Evolutionary conservation across 2,888 invertebrate species (phyloP), one percentile per base, ranked within the genome.

Genomic region (Seira ritae): DNA sequence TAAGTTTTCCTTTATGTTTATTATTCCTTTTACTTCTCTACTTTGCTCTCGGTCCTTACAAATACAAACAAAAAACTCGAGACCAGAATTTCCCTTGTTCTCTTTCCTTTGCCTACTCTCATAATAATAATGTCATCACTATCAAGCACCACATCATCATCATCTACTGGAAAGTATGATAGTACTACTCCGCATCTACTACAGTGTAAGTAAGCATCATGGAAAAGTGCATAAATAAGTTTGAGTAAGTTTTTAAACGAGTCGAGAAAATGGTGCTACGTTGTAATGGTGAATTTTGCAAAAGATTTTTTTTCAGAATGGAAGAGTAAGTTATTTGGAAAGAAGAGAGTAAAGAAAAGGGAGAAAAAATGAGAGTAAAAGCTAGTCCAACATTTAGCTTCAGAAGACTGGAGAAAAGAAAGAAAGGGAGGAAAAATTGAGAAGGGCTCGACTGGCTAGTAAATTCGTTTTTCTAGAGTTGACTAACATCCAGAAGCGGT

Each of bases 281-380:
- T 31, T 31, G 68, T 71, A 67, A 68, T 65, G 84, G 87, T 88
- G 85, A 88, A 88, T 88, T 87, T 88, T 87, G 87, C 87, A 88
- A 87, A 86, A 85, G 85, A 85, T 87, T 85, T 50, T 80, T 87
- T 85, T 50, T 80, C 73, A 84, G 81, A 71, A 73, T 70, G 46
- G 71, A 67, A 22, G 42, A 37, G 78, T 24, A 78, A 80, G 37
- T 50, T 50, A n/a, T 50, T 12, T 50, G 50, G 50, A 50, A 50
- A n/a, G 2, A 50, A 50, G 50, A 8, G 50, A 50, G 12, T 50
- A 50, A 50, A 50, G 17, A n/a, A 50, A 50, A n/a, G 17, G 6
- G 66, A 84, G 79, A 72, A 76, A 75, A 2, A 15, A 50, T 50
- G 50, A 75, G 50, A 46, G 78, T 50, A 12, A n/a, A 15, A 50